A percentile compares a stretch with the other conserved stretches of the same genome.
Conservation (phyloP, 2,888 invertebrate genomes). For the Thymelicus acteon region DNA sequence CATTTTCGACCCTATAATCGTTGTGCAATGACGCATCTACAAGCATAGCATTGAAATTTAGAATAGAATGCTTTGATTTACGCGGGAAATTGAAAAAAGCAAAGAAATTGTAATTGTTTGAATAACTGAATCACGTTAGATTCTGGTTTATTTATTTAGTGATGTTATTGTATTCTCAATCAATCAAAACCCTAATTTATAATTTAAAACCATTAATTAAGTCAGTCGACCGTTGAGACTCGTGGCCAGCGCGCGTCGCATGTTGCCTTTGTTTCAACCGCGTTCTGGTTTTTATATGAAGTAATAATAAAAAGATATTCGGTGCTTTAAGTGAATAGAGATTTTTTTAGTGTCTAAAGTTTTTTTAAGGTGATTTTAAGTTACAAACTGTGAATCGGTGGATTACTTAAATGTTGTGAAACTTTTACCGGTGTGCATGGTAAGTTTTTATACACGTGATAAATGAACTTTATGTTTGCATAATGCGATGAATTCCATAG, state of each 20-base stretch:
- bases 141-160: neutral
- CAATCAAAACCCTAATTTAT: constrained; percentile 17
- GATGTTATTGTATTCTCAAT: neutral
- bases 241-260: constrained; percentile 38
- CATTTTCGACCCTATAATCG: constrained; percentile 6
- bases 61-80: neutral
- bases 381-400: neutral
- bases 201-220: constrained; percentile 11
- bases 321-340: no score
- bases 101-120: neutral
- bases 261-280: neutral
- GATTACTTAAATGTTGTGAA: constrained; percentile 22
- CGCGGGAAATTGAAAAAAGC: neutral
- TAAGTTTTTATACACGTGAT: constrained; percentile 5
- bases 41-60: neutral
- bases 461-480: no score
- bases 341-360: neutral
- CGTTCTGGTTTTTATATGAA: neutral
- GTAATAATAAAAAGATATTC: neutral
- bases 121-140: neutral
- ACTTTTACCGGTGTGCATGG: constrained; percentile 19
- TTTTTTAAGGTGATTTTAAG: neutral
- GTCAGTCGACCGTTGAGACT: constrained; percentile 42
- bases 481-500: no score
- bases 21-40: constrained; percentile 20